These are phyloP conservation scores for Oeneis ivallda DNA, from an alignment of 2,888 invertebrate genomes.

Conservation along the genomic window DNA sequence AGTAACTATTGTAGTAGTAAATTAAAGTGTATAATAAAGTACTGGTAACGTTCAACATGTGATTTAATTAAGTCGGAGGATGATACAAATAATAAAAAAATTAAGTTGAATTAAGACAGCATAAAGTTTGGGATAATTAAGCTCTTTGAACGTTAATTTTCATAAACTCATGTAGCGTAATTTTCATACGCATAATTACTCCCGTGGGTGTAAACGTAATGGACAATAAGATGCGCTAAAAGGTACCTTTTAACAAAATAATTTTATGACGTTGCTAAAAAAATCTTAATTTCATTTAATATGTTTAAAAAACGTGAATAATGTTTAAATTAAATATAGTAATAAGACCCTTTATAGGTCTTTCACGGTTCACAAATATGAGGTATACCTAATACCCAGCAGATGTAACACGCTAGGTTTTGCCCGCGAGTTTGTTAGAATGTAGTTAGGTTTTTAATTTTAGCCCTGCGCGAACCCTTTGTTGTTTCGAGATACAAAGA, in stretches of 20 bases:
- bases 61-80: neutral
- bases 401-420: too few species aligned
- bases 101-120: neutral
- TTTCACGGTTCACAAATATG: too few species aligned
- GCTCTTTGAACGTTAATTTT: constrained; percentile 14
- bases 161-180: constrained; percentile 8
- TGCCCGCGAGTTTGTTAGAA: too few species aligned
- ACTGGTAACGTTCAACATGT: neutral
- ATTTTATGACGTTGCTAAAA: neutral
- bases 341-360: too few species aligned
- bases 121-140: neutral
- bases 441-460: too few species aligned
- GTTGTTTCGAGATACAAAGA: too few species aligned
- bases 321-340: too few species aligned
- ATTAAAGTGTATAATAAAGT: neutral
- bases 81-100: neutral
- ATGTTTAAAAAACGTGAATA: too few species aligned
- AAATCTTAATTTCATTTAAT: too few species aligned
- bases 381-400: too few species aligned
- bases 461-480: too few species aligned
- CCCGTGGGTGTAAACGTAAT: constrained; percentile 5
- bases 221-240: constrained; percentile 1
- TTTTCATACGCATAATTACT: constrained; percentile 9
- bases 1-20: too few species aligned
- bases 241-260: neutral